Evolutionary conservation across 2,113 vertebrate species (phyloP).

Genomic region (Ancistrus triradiatus): DNA sequence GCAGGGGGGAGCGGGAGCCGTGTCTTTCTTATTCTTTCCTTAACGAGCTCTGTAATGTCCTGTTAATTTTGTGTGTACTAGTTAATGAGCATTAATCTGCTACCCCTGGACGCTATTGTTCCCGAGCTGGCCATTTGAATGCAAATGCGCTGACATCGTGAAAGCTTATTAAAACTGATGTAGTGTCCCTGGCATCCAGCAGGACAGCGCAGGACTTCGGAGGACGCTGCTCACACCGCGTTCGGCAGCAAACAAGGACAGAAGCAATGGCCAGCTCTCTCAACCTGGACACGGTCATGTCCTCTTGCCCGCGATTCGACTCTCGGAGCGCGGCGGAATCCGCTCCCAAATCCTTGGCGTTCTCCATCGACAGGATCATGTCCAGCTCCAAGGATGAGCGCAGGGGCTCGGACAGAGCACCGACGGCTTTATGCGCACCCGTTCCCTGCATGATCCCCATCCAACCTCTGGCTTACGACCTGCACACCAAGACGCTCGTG

Average conservation of each 20-base stretch:
- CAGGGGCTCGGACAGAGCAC: slow-evolving; percentile 69
- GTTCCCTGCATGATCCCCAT: slow-evolving; percentile 92
- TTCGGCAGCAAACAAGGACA: slow-evolving; percentile 49
- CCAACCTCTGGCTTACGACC: slow-evolving; percentile 86
- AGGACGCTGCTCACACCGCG: slow-evolving; percentile 73
- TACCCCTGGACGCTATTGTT: slow-evolving; percentile 88
- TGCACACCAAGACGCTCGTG: slow-evolving; percentile 88
- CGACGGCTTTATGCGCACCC: slow-evolving; percentile 82
- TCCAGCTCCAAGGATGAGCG: slow-evolving; percentile 85
- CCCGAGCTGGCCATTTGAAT: slow-evolving; percentile 83
- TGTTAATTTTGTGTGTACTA: slow-evolving; percentile 77
- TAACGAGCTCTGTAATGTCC: slow-evolving; percentile 76
- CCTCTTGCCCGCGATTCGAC: slow-evolving; percentile 77
- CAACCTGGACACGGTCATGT: slow-evolving; percentile 85
- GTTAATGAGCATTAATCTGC: slow-evolving; percentile 91
- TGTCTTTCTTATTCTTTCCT: slow-evolving; percentile 50
- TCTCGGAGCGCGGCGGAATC: slow-evolving; percentile 73
- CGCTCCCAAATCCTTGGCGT: slow-evolving; percentile 90
- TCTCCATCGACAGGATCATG: slow-evolving; percentile 99
- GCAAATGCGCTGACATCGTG: slow-evolving; percentile 83
- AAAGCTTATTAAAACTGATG: slow-evolving; percentile 88
- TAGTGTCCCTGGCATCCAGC: slow-evolving; percentile 80
- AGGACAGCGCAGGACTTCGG: slow-evolving; percentile 63
- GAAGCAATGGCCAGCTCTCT: slow-evolving; percentile 83
- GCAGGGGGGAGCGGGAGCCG: slow-evolving; percentile 24